Base-by-base conservation (phyloP, 2,113 vertebrate genomes). In the Pristiophorus japonicus region DNA sequence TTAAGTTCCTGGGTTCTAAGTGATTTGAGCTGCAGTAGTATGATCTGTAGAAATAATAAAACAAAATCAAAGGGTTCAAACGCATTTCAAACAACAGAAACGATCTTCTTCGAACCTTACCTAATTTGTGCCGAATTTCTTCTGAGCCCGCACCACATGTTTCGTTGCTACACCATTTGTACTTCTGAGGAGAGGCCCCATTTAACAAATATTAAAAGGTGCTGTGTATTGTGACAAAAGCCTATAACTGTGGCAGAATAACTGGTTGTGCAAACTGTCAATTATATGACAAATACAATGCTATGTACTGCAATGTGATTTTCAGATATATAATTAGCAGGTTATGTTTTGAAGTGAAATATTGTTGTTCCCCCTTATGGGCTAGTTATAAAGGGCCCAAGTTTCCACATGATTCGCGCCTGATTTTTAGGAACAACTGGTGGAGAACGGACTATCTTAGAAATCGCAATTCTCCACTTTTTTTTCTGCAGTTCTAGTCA, bases 201-300 rank as follows among this genome's bases (percentile, higher is more conserved):
- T n/a, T 59, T 90, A 90, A 59, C 30, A 30, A 30, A n/a, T 90
- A 62, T 90, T 90, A 90, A 90, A 90, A 90, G 51, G 11, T 90
- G 87, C 30, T 7, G 12, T 62, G 55, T n/a, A n/a, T n/a, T 62
- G 55, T 90, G 87, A 59, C 30, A 62, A n/a, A 30, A 30, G 4
- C 30, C 14, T 14, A 59, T 59, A 62, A 59, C 87, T 59, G 30
- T 59, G 87, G 27, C 27, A 62, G 51, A 34, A 90, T 90, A 90
- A 59, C 51, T 59, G 30, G 51, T 62, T 62, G n/a, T 62, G 27
- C 30, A 90, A n/a, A 16, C 27, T 90, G 51, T 1, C 11, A n/a
- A 3, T 59, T 59, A 62, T 34, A n/a, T 55, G 27, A 34, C 0
- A 90, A 59, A 34, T 27, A 11, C 51, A n/a, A 90, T 24, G 87